phyloP scores from a whole-genome alignment of 2,797 vertebrate genomes.

The Anas capensis region DNA sequence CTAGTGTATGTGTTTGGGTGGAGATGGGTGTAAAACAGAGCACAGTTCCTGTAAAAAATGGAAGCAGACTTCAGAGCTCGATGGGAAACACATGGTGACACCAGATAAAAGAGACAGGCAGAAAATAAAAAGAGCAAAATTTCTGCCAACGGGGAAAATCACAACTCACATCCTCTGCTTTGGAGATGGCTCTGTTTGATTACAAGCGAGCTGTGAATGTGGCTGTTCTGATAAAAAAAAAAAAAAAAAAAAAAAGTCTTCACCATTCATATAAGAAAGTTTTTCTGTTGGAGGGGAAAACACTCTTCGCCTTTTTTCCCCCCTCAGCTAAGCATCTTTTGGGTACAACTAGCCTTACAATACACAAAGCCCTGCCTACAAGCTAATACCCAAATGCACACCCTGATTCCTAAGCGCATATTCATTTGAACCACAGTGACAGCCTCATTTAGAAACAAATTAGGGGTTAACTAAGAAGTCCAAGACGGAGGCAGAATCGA shows the following conservation, averaged over 20 bases:
- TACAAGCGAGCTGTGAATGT: neutral
- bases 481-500: constrained; percentile 76
- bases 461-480: constrained; percentile 85
- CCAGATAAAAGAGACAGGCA: constrained; percentile 71
- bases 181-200: constrained; percentile 32
- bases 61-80: constrained; percentile 63
- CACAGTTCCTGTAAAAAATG: constrained; percentile 48
- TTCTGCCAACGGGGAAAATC: constrained; percentile 60
- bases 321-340: neutral
- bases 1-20: constrained; percentile 44
- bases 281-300: neutral
- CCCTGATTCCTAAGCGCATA: constrained; percentile 44
- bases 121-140: constrained; percentile 56
- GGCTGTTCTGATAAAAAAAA: constrained; percentile 16
- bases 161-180: constrained; percentile 37
- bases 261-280: neutral
- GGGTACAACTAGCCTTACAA: neutral
- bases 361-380: neutral
- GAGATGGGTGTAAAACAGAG: constrained; percentile 57
- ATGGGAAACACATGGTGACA: constrained; percentile 65
- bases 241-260: neutral
- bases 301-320: neutral
- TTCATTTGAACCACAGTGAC: constrained; percentile 79
- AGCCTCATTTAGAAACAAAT: constrained; percentile 84
- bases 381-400: constrained; percentile 22